These are phyloP conservation scores for Taurulus bubalis DNA, from an alignment of 2,113 vertebrate genomes.

Conservation along the genomic window DNA sequence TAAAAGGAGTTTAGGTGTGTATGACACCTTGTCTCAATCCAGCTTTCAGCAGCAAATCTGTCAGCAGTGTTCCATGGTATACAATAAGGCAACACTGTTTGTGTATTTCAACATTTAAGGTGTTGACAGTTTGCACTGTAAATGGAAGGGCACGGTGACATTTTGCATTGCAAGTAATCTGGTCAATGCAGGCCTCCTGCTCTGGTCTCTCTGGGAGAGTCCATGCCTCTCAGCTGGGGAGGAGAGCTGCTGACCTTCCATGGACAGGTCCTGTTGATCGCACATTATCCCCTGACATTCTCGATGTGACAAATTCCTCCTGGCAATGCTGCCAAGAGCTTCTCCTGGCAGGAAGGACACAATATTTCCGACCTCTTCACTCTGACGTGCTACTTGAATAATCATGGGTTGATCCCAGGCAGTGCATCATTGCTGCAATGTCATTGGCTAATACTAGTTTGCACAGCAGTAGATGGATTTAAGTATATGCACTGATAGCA, in stretches of 20 bases:
- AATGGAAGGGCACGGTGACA: slow-evolving; percentile 50
- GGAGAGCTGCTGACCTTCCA: slow-evolving; percentile 77
- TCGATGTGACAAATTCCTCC: slow-evolving; percentile 73
- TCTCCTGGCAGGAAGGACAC: slow-evolving; percentile 67
- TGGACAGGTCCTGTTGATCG: slow-evolving; percentile 75
- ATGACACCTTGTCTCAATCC: slow-evolving; percentile 30
- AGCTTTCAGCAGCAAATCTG: slow-evolving; percentile 26
- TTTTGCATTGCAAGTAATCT: slow-evolving; percentile 62
- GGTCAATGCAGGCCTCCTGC: slow-evolving; percentile 51
- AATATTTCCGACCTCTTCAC: slow-evolving; percentile 62
- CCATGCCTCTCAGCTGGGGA: slow-evolving; percentile 60
- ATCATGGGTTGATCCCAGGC: slow-evolving; percentile 41
- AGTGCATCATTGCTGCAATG: slow-evolving; percentile 16
- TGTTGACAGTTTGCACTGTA: slow-evolving; percentile 54
- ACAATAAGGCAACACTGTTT: slow-evolving; percentile 27
- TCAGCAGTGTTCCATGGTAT: slow-evolving; percentile 11
- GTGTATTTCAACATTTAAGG: slow-evolving; percentile 54
- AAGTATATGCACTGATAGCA: not conserved
- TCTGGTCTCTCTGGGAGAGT: slow-evolving; percentile 36
- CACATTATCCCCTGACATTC: slow-evolving; percentile 84
- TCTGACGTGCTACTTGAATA: slow-evolving; percentile 49
- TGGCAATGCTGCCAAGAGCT: slow-evolving; percentile 55
- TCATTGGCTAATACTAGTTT: slow-evolving; percentile 14
- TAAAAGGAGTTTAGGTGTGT: slow-evolving; percentile 23
- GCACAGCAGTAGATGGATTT: not conserved